Conservation (phyloP, 2,797 vertebrate genomes). For the Cichlasoma orientale region DNA sequence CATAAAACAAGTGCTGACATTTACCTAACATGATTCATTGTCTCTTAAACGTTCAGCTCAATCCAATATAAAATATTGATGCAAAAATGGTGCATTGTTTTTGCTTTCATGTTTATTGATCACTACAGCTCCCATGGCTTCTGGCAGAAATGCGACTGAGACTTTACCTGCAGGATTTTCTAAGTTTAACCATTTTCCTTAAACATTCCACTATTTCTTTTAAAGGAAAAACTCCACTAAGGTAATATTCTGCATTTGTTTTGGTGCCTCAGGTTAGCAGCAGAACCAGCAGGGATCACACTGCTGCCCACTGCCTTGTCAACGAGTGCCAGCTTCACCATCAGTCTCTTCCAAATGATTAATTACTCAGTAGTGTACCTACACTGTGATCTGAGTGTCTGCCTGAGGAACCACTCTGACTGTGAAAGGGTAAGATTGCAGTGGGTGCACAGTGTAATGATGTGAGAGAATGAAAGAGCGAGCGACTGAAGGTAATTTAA, state of each 20-base stretch:
- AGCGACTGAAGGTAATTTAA: constrained; percentile 53
- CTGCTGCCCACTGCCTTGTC: constrained; percentile 71
- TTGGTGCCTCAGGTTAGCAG: constrained; percentile 60
- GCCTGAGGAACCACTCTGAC: constrained; percentile 65
- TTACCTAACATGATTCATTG: constrained; percentile 21
- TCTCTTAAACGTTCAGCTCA: constrained; percentile 17
- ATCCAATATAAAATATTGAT: constrained; percentile 39
- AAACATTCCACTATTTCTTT: constrained; percentile 6
- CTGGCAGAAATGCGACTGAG: neutral
- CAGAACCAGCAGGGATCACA: constrained; percentile 71
- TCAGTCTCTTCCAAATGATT: constrained; percentile 87
- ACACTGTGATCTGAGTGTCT: constrained; percentile 82
- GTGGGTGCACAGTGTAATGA: constrained; percentile 17
- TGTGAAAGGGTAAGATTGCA: constrained; percentile 76
- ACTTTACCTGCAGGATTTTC: neutral
- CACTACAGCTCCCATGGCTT: neutral
- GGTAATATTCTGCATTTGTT: constrained; percentile 32
- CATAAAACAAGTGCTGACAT: constrained; percentile 20
- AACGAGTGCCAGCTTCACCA: constrained; percentile 77
- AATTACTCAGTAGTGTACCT: constrained; percentile 82
- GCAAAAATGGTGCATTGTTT: neutral
- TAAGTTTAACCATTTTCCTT: neutral
- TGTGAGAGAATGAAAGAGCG: constrained; percentile 33
- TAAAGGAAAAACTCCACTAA: neutral
- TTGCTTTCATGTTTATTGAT: constrained; percentile 19